A percentile compares a stretch with the other conserved stretches of the same genome.
Evolutionary conservation across 2,113 vertebrate genomes (phyloP).

Genomic region (Drymodes brunneopygia): DNA sequence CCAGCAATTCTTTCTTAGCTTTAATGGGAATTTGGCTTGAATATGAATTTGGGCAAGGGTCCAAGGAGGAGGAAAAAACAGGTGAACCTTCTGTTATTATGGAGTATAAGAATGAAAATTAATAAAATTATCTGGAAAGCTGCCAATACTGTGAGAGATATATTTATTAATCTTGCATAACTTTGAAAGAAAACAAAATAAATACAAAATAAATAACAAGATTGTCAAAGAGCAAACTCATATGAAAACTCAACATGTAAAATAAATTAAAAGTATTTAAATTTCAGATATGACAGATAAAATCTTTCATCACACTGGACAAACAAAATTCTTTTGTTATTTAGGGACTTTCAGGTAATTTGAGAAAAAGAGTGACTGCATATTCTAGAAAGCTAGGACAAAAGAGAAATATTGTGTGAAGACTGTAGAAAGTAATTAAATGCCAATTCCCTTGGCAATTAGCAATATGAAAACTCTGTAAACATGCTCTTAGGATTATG

Average conservation of each 20-base stretch:
- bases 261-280: constrained; percentile 15
- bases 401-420: constrained; percentile 16
- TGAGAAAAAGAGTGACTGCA: background rate
- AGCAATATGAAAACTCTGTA: constrained; percentile 34
- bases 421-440: constrained; percentile 40
- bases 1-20: background rate
- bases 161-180: constrained; percentile 3
- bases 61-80: background rate
- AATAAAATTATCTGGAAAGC: background rate
- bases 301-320: background rate
- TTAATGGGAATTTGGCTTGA: background rate
- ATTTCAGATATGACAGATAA: background rate
- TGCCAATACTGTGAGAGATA: background rate
- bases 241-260: background rate
- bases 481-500: constrained; percentile 52
- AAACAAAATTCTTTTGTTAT: background rate
- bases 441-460: constrained; percentile 18
- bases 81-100: background rate
- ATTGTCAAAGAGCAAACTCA: background rate
- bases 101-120: background rate
- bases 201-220: background rate
- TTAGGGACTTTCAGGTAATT: background rate
- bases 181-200: background rate
- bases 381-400: background rate
- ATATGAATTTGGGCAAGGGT: background rate